Evolutionary conservation across 2,888 invertebrate species (phyloP).

Genomic region (Pammene aurita): DNA sequence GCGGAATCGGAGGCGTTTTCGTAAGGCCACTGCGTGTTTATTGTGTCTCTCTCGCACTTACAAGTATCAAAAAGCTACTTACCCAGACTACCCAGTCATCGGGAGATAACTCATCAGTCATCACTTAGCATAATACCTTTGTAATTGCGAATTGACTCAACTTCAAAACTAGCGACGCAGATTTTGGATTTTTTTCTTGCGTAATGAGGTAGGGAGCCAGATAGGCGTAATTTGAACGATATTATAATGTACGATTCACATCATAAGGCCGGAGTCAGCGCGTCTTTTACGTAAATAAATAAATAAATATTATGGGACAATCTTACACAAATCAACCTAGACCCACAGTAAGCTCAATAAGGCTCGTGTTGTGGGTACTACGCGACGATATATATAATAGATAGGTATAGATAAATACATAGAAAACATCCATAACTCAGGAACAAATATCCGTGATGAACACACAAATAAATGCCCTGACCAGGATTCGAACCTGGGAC

Average conservation of each 20-base stretch:
- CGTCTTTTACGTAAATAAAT: too few relatives aligned
- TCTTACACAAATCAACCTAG: too few relatives aligned
- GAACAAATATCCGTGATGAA: too few relatives aligned
- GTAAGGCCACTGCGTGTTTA: neutral
- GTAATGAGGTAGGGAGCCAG: neutral
- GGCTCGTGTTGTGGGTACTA: too few relatives aligned
- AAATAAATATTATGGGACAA: too few relatives aligned
- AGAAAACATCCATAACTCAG: too few relatives aligned
- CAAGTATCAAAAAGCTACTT: neutral
- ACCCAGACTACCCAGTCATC: neutral
- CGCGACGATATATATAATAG: too few relatives aligned
- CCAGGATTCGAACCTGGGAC: too few relatives aligned
- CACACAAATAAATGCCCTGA: too few relatives aligned
- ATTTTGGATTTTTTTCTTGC: neutral
- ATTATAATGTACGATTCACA: conserved; percentile 4
- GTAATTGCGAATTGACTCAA: neutral
- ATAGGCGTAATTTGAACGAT: conserved; percentile 17
- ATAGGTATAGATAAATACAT: too few relatives aligned
- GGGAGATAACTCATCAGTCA: neutral
- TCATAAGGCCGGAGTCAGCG: too few relatives aligned
- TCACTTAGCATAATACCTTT: neutral
- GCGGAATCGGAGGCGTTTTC: neutral
- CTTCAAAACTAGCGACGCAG: neutral
- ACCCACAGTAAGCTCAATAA: too few relatives aligned
- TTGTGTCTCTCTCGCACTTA: neutral